phyloP scores from a whole-genome alignment of 1,140 invertebrate genomes.

The Caenorhabditis brenneri region DNA sequence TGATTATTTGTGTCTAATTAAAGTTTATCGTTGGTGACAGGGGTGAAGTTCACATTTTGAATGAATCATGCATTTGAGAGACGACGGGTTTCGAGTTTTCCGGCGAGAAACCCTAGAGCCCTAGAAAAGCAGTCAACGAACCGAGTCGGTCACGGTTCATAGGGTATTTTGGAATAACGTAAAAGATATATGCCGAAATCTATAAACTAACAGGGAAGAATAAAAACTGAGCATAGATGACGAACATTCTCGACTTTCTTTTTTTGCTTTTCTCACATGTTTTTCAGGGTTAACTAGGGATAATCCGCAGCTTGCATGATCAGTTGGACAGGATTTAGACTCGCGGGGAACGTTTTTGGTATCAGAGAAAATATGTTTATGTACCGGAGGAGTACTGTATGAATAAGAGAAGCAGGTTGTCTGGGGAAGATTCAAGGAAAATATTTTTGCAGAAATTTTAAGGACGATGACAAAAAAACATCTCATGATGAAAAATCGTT shows the following conservation, averaged over 20 bases:
- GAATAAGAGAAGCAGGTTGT: too few species aligned
- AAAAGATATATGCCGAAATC: neutral
- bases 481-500: too few species aligned
- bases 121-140: neutral
- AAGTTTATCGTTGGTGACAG: too few species aligned
- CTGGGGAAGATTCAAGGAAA: too few species aligned
- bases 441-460: too few species aligned
- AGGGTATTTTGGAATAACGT: neutral
- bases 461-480: too few species aligned
- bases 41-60: neutral
- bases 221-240: neutral
- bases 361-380: neutral
- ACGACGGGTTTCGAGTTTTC: neutral
- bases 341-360: too few species aligned
- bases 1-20: neutral
- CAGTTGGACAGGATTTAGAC: too few species aligned
- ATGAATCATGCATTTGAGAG: neutral
- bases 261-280: neutral
- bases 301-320: neutral
- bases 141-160: conserved; percentile 22
- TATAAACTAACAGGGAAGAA: neutral
- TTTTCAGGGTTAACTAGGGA: neutral
- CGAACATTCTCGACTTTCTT: neutral
- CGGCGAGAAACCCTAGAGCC: neutral
- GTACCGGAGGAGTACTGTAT: neutral